A percentile compares a stretch with the other conserved stretches of the same genome.
Conservation (phyloP, 1,140 invertebrate genomes). For the Armadillidium nasatum region DNA sequence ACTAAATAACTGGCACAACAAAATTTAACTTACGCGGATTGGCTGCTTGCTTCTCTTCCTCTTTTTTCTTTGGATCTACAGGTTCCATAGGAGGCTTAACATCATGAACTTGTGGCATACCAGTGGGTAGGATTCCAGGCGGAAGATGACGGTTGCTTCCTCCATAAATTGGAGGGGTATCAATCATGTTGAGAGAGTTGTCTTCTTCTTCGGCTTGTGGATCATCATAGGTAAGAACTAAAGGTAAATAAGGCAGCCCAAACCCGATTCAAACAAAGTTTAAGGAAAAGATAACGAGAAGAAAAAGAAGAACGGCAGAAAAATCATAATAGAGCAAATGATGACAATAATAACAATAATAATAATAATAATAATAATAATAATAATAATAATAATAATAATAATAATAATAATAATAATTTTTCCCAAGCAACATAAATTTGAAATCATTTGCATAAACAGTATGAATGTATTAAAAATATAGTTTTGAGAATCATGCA, state of each 20-base stretch:
- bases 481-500: too few species aligned
- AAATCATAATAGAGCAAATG: too few species aligned
- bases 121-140: constrained; percentile 84
- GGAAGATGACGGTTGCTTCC: constrained; percentile 76
- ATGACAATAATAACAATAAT: too few species aligned
- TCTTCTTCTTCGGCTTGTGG: constrained; percentile 90
- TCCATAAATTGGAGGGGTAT: constrained; percentile 59
- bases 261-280: constrained; percentile 24
- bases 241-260: constrained; percentile 70
- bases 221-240: constrained; percentile 99
- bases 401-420: too few species aligned
- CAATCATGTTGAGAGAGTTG: constrained; percentile 58
- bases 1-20: not conserved
- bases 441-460: too few species aligned
- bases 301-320: too few species aligned
- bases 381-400: too few species aligned
- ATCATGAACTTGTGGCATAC: constrained; percentile 90
- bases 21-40: constrained; percentile 42
- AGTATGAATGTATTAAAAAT: too few species aligned
- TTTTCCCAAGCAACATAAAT: too few species aligned
- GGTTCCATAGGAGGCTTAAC: constrained; percentile 82
- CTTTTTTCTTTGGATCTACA: constrained; percentile 51
- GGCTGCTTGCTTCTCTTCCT: constrained; percentile 57
- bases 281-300: constrained; percentile 30
- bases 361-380: too few species aligned